Conservation (phyloP, 2,797 vertebrate genomes). For the Hapalemur alaotrensis region DNA sequence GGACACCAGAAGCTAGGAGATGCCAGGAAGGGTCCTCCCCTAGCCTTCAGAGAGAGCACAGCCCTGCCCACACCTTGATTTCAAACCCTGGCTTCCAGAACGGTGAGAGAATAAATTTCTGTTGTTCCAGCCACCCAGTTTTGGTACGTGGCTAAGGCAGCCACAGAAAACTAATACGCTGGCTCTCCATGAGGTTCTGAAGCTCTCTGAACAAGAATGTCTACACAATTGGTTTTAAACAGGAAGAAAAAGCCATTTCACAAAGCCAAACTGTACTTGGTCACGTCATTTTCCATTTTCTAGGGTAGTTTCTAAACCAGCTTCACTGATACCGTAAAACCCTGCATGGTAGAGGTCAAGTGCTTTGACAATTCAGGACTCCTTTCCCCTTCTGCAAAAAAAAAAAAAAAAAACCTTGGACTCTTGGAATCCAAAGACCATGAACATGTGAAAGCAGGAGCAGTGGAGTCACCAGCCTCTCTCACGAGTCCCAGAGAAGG, state of each 20-base stretch:
- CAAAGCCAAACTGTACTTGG: not conserved
- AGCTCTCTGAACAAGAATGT: not conserved
- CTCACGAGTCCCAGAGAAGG: not conserved
- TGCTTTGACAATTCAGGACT: not conserved
- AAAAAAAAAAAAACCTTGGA: not conserved
- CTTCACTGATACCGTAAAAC: fast-evolving
- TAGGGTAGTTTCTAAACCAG: not conserved
- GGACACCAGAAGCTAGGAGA: not conserved
- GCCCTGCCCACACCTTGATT: not conserved
- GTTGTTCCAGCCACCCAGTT: not conserved
- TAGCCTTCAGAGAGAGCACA: too few relatives aligned
- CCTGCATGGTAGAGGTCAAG: fast-evolving
- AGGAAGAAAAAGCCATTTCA: not conserved
- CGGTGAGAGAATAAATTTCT: not conserved
- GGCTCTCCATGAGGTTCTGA: not conserved
- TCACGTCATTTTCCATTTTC: not conserved
- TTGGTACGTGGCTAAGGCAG: not conserved
- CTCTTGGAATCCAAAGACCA: not conserved
- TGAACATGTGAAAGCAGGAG: too few relatives aligned
- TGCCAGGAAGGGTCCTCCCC: fast-evolving
- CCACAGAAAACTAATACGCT: not conserved
- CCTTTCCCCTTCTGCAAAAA: not conserved
- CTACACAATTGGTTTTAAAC: not conserved
- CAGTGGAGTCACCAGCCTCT: fast-evolving
- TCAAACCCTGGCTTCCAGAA: not conserved